phyloP scores from a whole-genome alignment of 2,888 invertebrate species.

The Callosobruchus maculatus region DNA sequence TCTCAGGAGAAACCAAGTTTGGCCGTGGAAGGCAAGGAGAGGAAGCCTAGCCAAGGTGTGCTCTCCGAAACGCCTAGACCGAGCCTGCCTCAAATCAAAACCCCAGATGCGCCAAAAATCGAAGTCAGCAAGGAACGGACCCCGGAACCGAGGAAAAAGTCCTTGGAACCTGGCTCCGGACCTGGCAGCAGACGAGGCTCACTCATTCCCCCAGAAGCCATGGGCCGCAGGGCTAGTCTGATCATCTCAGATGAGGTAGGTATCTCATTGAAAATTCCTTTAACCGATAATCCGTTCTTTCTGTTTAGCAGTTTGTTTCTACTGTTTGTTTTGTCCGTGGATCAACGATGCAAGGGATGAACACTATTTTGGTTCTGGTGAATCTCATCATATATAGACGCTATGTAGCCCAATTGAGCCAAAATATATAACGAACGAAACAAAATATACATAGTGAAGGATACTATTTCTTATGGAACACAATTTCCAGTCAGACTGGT shows the following conservation, averaged over 20 bases:
- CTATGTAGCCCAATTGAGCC: no score
- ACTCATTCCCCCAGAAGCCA: conserved; percentile 83
- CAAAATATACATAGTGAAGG: no score
- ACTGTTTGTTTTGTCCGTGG: neutral
- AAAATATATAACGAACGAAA: no score
- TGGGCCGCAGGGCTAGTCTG: conserved; percentile 81
- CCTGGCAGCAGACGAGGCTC: conserved; percentile 76
- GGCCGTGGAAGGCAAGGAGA: conserved; percentile 32
- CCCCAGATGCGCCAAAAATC: conserved; percentile 76
- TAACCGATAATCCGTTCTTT: neutral
- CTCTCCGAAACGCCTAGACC: conserved; percentile 37
- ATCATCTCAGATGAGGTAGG: conserved; percentile 92
- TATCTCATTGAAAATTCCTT: conserved; percentile 3
- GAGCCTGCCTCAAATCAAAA: conserved; percentile 65
- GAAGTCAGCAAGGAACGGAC: conserved; percentile 81
- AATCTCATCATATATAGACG: neutral
- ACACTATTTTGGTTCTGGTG: neutral
- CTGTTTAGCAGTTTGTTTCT: neutral
- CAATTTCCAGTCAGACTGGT: no score
- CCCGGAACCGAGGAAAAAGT: conserved; percentile 67
- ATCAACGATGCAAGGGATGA: neutral
- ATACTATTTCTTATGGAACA: no score
- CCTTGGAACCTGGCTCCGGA: conserved; percentile 51
- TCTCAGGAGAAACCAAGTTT: conserved; percentile 37
- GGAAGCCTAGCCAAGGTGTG: conserved; percentile 17